These are phyloP conservation scores for Siderastrea siderea DNA, from an alignment of 92 coral and sea anemone species.

Conservation along the genomic window DNA sequence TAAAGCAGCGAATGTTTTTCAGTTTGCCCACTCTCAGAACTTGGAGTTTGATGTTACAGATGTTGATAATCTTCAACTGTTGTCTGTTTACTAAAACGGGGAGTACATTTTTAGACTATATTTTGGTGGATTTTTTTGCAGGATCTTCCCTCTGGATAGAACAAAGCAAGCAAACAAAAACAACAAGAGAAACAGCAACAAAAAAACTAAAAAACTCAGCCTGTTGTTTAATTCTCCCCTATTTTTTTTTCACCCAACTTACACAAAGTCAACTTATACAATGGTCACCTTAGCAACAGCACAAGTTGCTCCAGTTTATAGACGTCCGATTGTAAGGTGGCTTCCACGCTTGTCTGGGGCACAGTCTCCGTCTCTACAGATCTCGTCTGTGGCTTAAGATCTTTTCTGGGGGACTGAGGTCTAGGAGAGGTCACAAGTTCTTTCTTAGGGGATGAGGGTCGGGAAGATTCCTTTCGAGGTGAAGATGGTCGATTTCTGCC, in stretches of 20 bases:
- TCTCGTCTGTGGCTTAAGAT: constrained; percentile 84
- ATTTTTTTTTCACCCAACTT: background rate
- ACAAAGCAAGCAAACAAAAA: too few species aligned
- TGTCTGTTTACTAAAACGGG: too few species aligned
- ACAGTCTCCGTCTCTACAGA: constrained; percentile 95
- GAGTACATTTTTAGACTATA: too few species aligned
- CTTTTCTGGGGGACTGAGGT: constrained; percentile 91
- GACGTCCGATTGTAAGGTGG: constrained; percentile 87
- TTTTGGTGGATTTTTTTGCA: too few species aligned
- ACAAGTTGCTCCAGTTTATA: constrained; percentile 94
- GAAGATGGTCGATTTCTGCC: constrained; percentile 75
- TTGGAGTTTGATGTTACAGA: too few species aligned
- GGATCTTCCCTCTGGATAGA: too few species aligned
- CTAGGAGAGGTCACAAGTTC: constrained; percentile 54
- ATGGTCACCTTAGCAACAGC: constrained; percentile 82
- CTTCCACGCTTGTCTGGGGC: constrained; percentile 89
- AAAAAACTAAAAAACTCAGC: too few species aligned
- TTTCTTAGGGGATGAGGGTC: constrained; percentile 78
- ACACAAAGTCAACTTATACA: background rate
- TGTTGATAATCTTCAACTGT: too few species aligned
- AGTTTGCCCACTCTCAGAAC: too few species aligned
- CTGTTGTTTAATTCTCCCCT: too few species aligned
- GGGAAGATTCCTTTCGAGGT: constrained; percentile 75
- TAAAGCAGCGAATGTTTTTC: too few species aligned
- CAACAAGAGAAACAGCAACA: too few species aligned